Percentiles rank a stretch among this genome's conserved stretches.
Conservation (phyloP, 23 tunicate genomes). For the Trididemnum miniatum region DNA sequence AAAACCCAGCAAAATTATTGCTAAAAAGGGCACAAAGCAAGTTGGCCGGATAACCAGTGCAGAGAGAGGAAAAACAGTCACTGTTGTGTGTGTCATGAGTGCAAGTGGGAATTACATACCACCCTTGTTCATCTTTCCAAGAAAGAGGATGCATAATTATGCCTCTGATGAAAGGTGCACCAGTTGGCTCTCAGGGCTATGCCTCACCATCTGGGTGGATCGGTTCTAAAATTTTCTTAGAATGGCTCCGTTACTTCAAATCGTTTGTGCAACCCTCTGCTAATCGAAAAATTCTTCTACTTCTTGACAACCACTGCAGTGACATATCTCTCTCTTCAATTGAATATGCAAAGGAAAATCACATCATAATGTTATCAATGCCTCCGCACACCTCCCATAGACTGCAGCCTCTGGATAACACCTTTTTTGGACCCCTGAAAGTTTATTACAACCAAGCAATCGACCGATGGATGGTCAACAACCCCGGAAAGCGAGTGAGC, state of each 20-base stretch:
- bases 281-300: not conserved
- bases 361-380: not conserved
- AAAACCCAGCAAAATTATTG: constrained; percentile 25
- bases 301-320: constrained; percentile 29
- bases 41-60: constrained; percentile 3
- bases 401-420: constrained; percentile 36
- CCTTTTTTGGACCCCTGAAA: constrained; percentile 25
- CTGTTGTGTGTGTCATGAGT: constrained; percentile 5
- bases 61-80: constrained; percentile 5
- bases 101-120: constrained; percentile 15
- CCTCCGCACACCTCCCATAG: constrained; percentile 37
- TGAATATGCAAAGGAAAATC: constrained; percentile 3
- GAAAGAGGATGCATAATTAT: not conserved
- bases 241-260: constrained; percentile 12
- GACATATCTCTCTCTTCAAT: constrained; percentile 13
- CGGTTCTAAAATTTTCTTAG: not conserved
- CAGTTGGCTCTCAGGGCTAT: not conserved
- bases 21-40: constrained; percentile 8
- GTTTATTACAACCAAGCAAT: constrained; percentile 11
- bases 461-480: constrained; percentile 29
- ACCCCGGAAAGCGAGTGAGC: not conserved
- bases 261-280: not conserved
- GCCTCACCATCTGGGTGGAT: constrained; percentile 20
- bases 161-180: constrained; percentile 3
- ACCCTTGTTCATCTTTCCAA: constrained; percentile 7